Conservation (phyloP, 92 coral and sea anemone genomes). For the Hydrozoanthus gracilis region DNA sequence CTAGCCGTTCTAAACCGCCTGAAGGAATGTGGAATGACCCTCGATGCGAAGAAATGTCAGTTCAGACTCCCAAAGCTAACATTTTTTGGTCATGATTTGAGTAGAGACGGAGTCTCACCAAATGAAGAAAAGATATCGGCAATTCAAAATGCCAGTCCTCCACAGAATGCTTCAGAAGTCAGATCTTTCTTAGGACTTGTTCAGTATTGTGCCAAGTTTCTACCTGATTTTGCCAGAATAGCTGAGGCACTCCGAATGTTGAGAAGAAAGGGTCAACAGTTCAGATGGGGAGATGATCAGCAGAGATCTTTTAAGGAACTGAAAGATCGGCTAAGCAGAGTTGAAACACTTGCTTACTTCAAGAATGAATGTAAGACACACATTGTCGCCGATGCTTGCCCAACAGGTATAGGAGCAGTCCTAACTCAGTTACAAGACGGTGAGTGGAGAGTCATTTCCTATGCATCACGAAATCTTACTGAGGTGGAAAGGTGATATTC, state of each 20-base stretch:
- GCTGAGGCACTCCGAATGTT: conserved; percentile 61
- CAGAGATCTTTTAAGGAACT: conserved; percentile 62
- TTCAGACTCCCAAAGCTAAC: conserved; percentile 58
- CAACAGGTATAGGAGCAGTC: conserved; percentile 56
- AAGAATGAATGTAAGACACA: conserved; percentile 51
- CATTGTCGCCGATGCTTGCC: conserved; percentile 64
- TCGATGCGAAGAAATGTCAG: conserved; percentile 60
- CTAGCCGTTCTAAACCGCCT: conserved; percentile 41
- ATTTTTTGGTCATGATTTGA: conserved; percentile 65
- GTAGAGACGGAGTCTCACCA: conserved; percentile 53
- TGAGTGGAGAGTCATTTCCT: conserved; percentile 58
- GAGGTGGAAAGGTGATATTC: conserved; percentile 55
- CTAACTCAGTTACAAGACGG: conserved; percentile 55
- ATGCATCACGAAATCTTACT: conserved; percentile 59
- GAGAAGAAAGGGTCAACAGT: conserved; percentile 53
- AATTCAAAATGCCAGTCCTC: conserved; percentile 41
- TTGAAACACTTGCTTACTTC: conserved; percentile 62
- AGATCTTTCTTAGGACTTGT: conserved; percentile 57
- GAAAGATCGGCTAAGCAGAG: conserved; percentile 53
- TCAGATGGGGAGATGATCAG: conserved; percentile 57
- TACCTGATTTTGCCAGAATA: conserved; percentile 56
- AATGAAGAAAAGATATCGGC: conserved; percentile 67
- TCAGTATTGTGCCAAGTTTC: conserved; percentile 58
- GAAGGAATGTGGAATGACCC: conserved; percentile 48
- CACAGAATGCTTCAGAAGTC: conserved; percentile 56